Conservation (phyloP, 2,797 vertebrate genomes). For the Odontamblyopus lacepedii region DNA sequence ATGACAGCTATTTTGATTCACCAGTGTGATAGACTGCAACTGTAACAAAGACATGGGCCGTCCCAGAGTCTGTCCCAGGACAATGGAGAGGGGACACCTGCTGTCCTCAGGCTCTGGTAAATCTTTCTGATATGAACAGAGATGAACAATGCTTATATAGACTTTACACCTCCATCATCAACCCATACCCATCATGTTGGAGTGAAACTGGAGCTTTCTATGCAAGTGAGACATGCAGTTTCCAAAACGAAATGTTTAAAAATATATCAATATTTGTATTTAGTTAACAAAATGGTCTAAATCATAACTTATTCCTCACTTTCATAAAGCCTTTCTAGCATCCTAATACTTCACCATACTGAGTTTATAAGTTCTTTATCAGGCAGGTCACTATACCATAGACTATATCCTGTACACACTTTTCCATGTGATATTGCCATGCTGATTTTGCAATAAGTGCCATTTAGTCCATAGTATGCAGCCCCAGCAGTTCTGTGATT, state of each 20-base stretch:
- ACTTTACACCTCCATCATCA: constrained; percentile 22
- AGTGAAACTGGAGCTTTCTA: constrained; percentile 4
- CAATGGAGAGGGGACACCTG: constrained; percentile 21
- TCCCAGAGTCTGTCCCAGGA: neutral
- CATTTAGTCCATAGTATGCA: neutral
- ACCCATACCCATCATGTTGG: constrained; percentile 34
- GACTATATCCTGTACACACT: neutral
- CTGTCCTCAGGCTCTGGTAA: constrained; percentile 17
- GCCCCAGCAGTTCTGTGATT: constrained; percentile 14
- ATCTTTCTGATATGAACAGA: constrained; percentile 6
- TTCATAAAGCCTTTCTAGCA: too few species aligned
- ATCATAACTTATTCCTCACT: too few species aligned
- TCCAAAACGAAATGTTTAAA: neutral
- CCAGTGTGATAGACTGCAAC: neutral
- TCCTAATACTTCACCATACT: too few species aligned
- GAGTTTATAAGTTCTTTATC: too few species aligned
- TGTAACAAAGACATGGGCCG: constrained; percentile 12
- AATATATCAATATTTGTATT: neutral
- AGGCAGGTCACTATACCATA: too few species aligned
- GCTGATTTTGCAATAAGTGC: neutral
- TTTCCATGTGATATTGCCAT: neutral
- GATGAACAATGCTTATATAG: constrained; percentile 15
- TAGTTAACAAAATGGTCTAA: too few species aligned
- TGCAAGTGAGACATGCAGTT: neutral
- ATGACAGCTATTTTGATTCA: constrained; percentile 2